phyloP scores from a whole-genome alignment of 2,888 invertebrate species.

The Operophtera brumata region DNA sequence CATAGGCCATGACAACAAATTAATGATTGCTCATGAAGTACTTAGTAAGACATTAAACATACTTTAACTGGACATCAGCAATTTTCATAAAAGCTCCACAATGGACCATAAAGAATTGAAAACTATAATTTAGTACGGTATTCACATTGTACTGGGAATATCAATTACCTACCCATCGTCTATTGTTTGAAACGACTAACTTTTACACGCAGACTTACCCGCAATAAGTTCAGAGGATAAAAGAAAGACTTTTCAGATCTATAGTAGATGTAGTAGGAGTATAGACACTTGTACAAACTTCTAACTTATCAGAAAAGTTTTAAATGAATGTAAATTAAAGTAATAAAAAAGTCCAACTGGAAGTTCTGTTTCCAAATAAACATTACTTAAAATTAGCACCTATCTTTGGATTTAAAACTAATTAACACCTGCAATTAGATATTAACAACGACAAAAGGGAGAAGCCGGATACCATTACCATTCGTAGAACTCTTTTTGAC shows the following conservation, averaged over 20 bases:
- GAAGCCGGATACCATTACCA: not conserved
- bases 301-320: not conserved
- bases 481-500: too few species aligned
- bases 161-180: conserved; percentile 51
- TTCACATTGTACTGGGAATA: conserved; percentile 62
- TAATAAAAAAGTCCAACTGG: not conserved
- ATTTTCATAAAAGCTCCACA: conserved; percentile 41
- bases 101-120: conserved; percentile 47
- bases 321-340: not conserved
- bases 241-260: not conserved
- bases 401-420: conserved; percentile 1
- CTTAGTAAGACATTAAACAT: not conserved
- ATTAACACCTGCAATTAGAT: conserved; percentile 1
- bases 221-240: not conserved
- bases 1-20: too few species aligned
- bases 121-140: conserved; percentile 67
- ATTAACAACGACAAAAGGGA: not conserved
- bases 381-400: conserved; percentile 1
- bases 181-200: conserved; percentile 52
- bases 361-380: not conserved
- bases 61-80: conserved; percentile 25
- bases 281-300: not conserved
- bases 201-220: conserved; percentile 2
- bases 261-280: not conserved
- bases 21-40: not conserved